Conservation (phyloP, 2,113 vertebrate genomes). For the Carassius carassius region DNA sequence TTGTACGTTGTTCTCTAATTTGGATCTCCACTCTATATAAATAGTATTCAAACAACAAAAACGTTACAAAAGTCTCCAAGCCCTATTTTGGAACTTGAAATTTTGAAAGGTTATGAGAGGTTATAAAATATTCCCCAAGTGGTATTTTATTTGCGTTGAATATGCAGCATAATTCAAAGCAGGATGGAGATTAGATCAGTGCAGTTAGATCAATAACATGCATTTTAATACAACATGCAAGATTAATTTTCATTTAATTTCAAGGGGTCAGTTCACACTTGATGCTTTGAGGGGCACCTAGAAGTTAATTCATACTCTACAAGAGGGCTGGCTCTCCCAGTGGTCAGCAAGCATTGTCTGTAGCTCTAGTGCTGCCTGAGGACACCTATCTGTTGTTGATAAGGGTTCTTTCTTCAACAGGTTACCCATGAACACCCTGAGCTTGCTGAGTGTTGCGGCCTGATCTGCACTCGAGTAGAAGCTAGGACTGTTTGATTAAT, state of each 20-base stretch:
- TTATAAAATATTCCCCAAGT: background rate
- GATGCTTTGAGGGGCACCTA: too few species aligned
- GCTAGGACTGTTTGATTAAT: conserved; percentile 22
- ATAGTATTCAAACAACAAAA: too few species aligned
- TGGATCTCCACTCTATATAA: too few species aligned
- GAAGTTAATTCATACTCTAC: background rate
- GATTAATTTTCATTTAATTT: background rate
- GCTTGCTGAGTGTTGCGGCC: conserved; percentile 7
- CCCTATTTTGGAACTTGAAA: too few species aligned
- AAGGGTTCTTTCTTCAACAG: conserved; percentile 29
- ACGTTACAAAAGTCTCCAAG: too few species aligned
- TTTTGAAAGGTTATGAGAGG: background rate
- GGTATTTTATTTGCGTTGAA: background rate
- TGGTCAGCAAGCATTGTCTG: background rate
- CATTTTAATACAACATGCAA: background rate
- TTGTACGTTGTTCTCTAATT: too few species aligned
- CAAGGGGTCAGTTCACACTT: background rate
- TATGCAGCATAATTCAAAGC: too few species aligned
- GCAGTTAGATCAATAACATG: background rate
- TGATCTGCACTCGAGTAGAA: conserved; percentile 7
- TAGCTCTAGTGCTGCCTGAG: conserved; percentile 1
- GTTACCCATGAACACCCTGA: conserved; percentile 12
- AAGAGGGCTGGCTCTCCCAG: background rate
- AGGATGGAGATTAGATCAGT: too few species aligned
- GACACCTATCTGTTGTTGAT: conserved; percentile 45